Conservation (phyloP, 2,113 vertebrate genomes). For the Acrocephalus arundinaceus region DNA sequence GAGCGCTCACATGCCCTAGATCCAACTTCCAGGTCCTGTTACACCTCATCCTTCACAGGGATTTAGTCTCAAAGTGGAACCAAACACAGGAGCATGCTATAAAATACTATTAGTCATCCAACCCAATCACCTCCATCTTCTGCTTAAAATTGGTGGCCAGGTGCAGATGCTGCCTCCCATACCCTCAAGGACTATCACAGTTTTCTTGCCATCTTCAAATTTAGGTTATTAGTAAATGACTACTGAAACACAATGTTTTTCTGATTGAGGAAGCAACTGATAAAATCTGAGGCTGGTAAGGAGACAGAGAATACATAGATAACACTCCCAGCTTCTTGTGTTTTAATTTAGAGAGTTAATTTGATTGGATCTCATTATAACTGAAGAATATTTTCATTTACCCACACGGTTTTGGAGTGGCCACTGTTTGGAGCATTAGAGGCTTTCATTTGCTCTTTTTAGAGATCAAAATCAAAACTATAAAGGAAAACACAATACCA, state of each 20-base stretch:
- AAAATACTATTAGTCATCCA: neutral
- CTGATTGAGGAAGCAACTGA: neutral
- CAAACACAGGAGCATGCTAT: accelerated
- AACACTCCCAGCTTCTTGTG: neutral
- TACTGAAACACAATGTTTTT: neutral
- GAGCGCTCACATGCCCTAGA: accelerated
- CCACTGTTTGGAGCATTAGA: accelerated
- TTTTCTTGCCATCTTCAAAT: neutral
- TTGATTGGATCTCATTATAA: neutral
- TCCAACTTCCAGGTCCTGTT: neutral
- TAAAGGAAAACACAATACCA: neutral
- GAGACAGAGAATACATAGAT: neutral
- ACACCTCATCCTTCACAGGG: neutral
- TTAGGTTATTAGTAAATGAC: neutral
- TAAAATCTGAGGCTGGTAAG: neutral
- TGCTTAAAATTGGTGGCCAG: neutral
- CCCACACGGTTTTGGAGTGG: neutral
- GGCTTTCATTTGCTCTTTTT: neutral
- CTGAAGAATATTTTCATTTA: neutral
- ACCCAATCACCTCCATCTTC: neutral
- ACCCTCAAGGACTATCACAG: neutral
- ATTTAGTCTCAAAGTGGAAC: neutral
- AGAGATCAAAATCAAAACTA: neutral
- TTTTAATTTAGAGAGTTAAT: neutral
- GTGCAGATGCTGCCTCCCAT: neutral